Evolutionary conservation across 2,797 vertebrate genomes (phyloP).

Genomic region (Acanthurus tractus): DNA sequence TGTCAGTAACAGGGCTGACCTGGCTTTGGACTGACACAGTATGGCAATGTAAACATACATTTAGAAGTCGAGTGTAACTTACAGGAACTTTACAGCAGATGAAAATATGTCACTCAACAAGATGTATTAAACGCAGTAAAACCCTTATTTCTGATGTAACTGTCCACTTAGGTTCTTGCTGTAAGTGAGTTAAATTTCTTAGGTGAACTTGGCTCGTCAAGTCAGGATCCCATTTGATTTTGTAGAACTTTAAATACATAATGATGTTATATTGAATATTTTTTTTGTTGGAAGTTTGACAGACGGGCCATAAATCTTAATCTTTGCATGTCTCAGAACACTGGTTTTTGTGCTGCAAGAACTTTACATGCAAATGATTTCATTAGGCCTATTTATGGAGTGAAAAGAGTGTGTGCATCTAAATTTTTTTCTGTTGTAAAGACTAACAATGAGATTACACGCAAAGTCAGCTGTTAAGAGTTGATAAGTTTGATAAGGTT

Average conservation of each 20-base stretch:
- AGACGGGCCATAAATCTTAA: slow-evolving; percentile 27
- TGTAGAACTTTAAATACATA: slow-evolving; percentile 23
- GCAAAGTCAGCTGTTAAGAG: neutral
- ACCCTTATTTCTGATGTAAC: slow-evolving; percentile 26
- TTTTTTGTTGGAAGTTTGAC: neutral
- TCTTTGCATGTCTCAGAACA: neutral
- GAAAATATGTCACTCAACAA: slow-evolving; percentile 11
- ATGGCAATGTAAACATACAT: slow-evolving; percentile 75
- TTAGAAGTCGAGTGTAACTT: slow-evolving; percentile 57
- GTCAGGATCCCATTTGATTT: slow-evolving; percentile 18
- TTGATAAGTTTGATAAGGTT: slow-evolving; percentile 16
- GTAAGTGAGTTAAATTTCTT: slow-evolving; percentile 24
- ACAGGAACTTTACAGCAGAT: slow-evolving; percentile 22
- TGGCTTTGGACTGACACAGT: slow-evolving; percentile 64
- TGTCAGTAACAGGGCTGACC: slow-evolving; percentile 73
- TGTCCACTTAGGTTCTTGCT: neutral
- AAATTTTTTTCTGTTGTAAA: neutral
- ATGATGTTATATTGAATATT: neutral
- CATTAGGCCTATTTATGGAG: neutral
- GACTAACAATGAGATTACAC: neutral
- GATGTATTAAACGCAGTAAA: neutral
- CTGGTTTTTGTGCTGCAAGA: neutral
- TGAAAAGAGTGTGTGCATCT: neutral
- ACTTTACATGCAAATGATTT: slow-evolving; percentile 22
- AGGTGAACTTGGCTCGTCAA: slow-evolving; percentile 18